These are phyloP conservation scores for Xerus rutilus DNA, from an alignment of 2,797 vertebrate genomes.

Conservation along the genomic window DNA sequence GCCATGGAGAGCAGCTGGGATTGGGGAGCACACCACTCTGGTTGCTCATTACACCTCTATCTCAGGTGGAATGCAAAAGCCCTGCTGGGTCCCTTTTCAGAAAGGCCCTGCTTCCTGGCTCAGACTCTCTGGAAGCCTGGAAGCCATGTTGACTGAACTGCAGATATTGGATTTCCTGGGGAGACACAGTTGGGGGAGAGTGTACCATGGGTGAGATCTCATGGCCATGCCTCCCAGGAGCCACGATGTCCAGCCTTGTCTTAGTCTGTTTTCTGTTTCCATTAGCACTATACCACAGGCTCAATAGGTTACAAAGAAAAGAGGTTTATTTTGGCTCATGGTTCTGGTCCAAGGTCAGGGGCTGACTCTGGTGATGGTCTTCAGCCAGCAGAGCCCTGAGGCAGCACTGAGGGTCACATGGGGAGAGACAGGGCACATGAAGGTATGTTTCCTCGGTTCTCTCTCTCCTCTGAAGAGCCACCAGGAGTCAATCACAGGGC, in stretches of 20 bases:
- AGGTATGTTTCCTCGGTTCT: not conserved
- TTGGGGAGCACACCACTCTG: rapidly evolving
- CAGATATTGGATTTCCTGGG: rapidly evolving
- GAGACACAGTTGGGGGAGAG: rapidly evolving
- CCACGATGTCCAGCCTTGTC: not conserved
- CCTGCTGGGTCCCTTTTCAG: too few relatives aligned
- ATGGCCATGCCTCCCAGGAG: not conserved
- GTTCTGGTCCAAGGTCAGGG: not conserved
- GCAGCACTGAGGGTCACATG: not conserved
- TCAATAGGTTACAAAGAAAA: too few relatives aligned
- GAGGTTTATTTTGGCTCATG: not conserved
- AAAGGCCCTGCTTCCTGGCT: not conserved
- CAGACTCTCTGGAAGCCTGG: not conserved
- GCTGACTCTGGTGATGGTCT: not conserved
- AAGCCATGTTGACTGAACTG: too few relatives aligned
- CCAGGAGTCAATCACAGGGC: not conserved
- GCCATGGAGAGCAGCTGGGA: not conserved
- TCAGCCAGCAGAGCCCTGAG: not conserved
- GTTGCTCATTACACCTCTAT: rapidly evolving
- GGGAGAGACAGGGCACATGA: not conserved
- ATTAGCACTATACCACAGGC: not conserved
- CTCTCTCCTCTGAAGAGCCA: not conserved
- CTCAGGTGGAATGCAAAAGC: not conserved
- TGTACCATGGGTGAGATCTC: too few relatives aligned
- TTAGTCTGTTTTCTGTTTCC: not conserved